phyloP scores from a whole-genome alignment of 1,140 invertebrate species.

The Chironomus striatipennis region DNA sequence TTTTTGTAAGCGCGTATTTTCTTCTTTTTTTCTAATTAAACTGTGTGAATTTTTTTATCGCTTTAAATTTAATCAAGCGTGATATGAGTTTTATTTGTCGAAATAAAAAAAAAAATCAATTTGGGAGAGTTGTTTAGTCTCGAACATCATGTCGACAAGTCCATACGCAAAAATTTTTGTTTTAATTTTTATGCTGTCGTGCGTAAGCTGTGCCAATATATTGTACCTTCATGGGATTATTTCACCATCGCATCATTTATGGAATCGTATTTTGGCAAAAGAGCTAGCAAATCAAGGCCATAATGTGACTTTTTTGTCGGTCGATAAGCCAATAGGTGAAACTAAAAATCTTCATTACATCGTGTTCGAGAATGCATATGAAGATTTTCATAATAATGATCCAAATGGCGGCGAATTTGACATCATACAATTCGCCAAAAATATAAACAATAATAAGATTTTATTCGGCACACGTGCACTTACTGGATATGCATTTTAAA shows the following conservation, averaged over 20 bases:
- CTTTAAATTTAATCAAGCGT: no score
- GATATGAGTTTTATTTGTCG: no score
- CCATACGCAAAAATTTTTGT: no score
- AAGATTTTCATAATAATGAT: background rate
- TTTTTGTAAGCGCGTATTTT: no score
- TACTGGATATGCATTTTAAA: no score
- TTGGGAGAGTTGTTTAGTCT: no score
- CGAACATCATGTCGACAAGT: no score
- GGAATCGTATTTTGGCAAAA: conserved; percentile 28
- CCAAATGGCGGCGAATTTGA: background rate
- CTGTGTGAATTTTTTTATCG: no score
- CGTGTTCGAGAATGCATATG: conserved; percentile 30
- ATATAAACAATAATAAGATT: background rate
- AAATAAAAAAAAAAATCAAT: no score
- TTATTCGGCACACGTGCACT: background rate
- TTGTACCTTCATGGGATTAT: background rate
- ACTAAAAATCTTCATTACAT: conserved; percentile 30
- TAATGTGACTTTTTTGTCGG: conserved; percentile 30
- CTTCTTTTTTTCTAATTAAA: no score
- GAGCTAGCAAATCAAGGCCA: conserved; percentile 29
- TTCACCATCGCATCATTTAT: background rate
- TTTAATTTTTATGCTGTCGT: background rate
- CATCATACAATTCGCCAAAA: background rate
- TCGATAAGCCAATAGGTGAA: conserved; percentile 27
- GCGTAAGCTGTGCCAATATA: background rate